These are phyloP conservation scores for Amyelois transitella DNA, from an alignment of 1,140 invertebrate species.

Conservation along the genomic window DNA sequence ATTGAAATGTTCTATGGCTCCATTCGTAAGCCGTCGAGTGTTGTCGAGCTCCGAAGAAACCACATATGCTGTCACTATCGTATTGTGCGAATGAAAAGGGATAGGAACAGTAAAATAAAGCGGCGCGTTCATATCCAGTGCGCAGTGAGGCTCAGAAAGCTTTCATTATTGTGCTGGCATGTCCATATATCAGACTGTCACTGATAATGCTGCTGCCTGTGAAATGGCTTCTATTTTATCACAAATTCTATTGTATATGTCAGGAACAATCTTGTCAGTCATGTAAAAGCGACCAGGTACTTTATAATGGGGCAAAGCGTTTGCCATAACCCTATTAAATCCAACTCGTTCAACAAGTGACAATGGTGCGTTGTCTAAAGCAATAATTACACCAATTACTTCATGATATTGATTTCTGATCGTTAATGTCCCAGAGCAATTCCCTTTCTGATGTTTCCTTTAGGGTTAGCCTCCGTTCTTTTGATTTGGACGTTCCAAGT, in stretches of 20 bases:
- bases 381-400: conserved; percentile 29
- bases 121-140: too few species aligned
- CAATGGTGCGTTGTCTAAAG: conserved; percentile 29
- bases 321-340: conserved; percentile 21
- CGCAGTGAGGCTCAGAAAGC: conserved; percentile 38
- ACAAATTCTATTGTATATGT: conserved; percentile 29
- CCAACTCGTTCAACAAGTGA: conserved; percentile 24
- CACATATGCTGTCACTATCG: too few species aligned
- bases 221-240: conserved; percentile 27
- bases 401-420: conserved; percentile 28
- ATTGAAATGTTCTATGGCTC: too few species aligned
- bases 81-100: too few species aligned
- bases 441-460: conserved; percentile 21
- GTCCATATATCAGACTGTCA: conserved; percentile 38
- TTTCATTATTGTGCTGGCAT: conserved; percentile 26
- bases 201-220: conserved; percentile 22
- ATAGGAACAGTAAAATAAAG: too few species aligned
- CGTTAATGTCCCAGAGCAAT: conserved; percentile 24
- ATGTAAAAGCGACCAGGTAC: conserved; percentile 29
- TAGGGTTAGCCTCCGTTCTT: conserved; percentile 14
- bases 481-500: conserved; percentile 17
- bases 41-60: too few species aligned
- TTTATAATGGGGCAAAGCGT: conserved; percentile 23
- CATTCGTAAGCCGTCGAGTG: too few species aligned
- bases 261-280: conserved; percentile 23